These are phyloP conservation scores for Phodopus roborovskii DNA, from an alignment of 2,113 vertebrate genomes.

Conservation along the genomic window DNA sequence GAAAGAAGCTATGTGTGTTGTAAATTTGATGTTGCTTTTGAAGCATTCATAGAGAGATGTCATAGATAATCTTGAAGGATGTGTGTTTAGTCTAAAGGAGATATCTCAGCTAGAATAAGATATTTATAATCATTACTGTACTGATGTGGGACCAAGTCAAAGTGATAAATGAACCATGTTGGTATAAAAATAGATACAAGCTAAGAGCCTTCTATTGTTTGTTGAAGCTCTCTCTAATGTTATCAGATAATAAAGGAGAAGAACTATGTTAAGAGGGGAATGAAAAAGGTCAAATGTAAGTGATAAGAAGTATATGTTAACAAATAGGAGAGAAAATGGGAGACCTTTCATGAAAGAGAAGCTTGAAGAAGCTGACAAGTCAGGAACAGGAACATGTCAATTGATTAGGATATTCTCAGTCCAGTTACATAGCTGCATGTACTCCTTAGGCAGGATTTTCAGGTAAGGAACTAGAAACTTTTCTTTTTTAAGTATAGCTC, in stretches of 20 bases:
- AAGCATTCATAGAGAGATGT: not conserved
- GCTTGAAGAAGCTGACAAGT: not conserved
- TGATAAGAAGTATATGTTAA: not conserved
- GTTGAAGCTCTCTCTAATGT: not conserved
- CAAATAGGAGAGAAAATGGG: not conserved
- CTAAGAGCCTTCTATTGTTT: not conserved
- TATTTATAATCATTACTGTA: not conserved
- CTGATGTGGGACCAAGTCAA: not conserved
- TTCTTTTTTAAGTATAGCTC: not conserved
- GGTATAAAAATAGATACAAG: not conserved
- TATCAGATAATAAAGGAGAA: not conserved
- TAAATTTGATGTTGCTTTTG: not conserved
- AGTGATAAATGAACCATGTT: not conserved
- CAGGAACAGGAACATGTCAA: not conserved
- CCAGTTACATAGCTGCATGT: no score
- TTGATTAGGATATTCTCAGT: not conserved
- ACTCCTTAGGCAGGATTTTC: fast-evolving
- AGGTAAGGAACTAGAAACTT: not conserved
- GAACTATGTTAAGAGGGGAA: not conserved
- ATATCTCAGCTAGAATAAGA: not conserved
- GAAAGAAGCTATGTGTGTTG: not conserved
- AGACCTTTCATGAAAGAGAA: not conserved
- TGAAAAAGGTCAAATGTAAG: not conserved
- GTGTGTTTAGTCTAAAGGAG: not conserved
- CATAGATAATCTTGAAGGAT: not conserved